Evolutionary conservation across 1,140 invertebrate genomes (phyloP).

Genomic region (Pogonomyrmex barbatus): DNA sequence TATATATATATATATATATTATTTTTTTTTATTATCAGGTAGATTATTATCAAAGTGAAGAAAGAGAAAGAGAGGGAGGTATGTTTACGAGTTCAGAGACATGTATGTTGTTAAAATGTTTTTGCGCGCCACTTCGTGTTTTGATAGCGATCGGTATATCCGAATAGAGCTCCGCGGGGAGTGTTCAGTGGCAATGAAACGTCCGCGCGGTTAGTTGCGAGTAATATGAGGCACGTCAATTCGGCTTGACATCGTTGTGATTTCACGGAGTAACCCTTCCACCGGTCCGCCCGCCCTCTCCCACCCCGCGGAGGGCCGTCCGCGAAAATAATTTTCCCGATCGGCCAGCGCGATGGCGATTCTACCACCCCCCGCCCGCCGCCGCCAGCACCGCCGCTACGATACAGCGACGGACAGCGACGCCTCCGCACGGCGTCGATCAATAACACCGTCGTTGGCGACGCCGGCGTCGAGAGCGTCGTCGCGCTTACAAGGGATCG

Average conservation of each 20-base stretch:
- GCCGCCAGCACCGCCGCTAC: constrained; percentile 36
- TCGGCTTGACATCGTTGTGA: neutral
- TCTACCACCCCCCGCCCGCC: constrained; percentile 44
- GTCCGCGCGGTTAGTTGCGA: neutral
- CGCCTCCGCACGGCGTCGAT: constrained; percentile 74
- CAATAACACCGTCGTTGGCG: constrained; percentile 73
- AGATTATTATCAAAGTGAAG: neutral
- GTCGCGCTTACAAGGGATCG: constrained; percentile 70
- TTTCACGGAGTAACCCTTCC: neutral
- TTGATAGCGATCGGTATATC: neutral
- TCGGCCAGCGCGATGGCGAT: constrained; percentile 43
- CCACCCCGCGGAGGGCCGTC: neutral
- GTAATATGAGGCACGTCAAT: neutral
- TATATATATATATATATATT: too few relatives aligned
- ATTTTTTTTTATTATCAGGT: neutral
- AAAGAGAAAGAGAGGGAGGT: neutral
- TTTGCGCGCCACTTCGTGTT: neutral
- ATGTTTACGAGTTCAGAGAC: neutral
- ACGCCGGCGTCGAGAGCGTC: constrained; percentile 72
- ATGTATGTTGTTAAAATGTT: neutral
- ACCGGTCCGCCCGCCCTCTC: neutral
- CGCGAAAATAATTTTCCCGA: neutral
- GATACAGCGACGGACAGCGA: constrained; percentile 64
- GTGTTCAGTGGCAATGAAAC: neutral
- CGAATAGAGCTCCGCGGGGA: neutral